Percentiles rank a stretch among this genome's conserved stretches.
phyloP scores from a whole-genome alignment of 1,140 invertebrate species.

The Neodiprion fabricii region DNA sequence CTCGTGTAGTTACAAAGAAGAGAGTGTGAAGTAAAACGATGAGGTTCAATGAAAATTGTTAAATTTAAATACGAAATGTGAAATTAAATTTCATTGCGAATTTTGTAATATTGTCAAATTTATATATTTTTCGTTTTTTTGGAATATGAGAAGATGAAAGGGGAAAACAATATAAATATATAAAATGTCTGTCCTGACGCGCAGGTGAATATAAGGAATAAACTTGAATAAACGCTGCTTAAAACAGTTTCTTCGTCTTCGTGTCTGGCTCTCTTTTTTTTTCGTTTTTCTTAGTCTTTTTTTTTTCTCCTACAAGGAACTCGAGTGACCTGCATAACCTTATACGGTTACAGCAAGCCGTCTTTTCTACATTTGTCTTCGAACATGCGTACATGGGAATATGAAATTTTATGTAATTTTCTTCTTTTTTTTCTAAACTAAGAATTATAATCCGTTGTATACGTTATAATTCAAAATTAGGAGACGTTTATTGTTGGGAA shows the following conservation, averaged over 20 bases:
- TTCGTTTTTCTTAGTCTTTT: neutral
- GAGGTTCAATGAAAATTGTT: no score
- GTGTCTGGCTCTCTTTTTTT: neutral
- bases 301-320: neutral
- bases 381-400: neutral
- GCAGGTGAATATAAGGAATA: conserved; percentile 37
- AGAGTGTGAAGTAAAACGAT: no score
- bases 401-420: neutral
- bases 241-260: conserved; percentile 34
- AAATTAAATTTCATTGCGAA: neutral
- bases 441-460: no score
- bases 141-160: neutral
- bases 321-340: neutral
- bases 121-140: neutral
- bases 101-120: neutral
- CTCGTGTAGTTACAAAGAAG: no score
- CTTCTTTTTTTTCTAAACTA: neutral
- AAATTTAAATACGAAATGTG: neutral
- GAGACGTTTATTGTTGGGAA: no score
- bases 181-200: conserved; percentile 34
- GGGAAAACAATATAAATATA: conserved; percentile 24
- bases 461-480: no score
- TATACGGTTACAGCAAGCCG: neutral
- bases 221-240: conserved; percentile 46
- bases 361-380: neutral